These are phyloP conservation scores for Selene dorsalis DNA, from an alignment of 2,797 vertebrate genomes.

Conservation along the genomic window DNA sequence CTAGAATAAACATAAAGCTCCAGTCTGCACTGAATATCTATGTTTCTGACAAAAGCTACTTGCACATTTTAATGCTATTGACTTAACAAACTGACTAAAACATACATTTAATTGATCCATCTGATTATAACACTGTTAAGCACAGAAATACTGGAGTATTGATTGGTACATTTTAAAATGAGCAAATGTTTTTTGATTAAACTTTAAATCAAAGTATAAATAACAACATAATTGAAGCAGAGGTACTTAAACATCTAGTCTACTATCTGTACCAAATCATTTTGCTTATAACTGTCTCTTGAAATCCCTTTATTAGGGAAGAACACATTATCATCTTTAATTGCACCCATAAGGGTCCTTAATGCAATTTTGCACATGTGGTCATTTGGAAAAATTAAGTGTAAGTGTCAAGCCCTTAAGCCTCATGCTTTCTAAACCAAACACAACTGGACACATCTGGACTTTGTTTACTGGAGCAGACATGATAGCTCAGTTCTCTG, in stretches of 20 bases:
- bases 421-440: conserved; percentile 14
- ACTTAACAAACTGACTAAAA: neutral
- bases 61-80: neutral
- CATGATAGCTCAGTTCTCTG: conserved; percentile 26
- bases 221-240: no score
- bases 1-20: neutral
- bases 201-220: neutral
- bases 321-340: neutral
- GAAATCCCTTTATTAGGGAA: no score
- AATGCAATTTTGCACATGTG: neutral
- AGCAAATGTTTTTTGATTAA: neutral
- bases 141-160: neutral
- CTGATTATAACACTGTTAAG: neutral
- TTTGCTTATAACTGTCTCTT: neutral
- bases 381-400: neutral
- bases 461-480: conserved; percentile 38
- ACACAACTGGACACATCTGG: conserved; percentile 17
- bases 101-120: neutral
- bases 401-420: neutral
- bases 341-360: no score
- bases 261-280: neutral
- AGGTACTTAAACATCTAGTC: no score
- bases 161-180: neutral
- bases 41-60: neutral
- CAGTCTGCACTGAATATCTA: neutral